Evolutionary conservation across 2,113 vertebrate genomes (phyloP).

Genomic region (Catharus bicknelli): DNA sequence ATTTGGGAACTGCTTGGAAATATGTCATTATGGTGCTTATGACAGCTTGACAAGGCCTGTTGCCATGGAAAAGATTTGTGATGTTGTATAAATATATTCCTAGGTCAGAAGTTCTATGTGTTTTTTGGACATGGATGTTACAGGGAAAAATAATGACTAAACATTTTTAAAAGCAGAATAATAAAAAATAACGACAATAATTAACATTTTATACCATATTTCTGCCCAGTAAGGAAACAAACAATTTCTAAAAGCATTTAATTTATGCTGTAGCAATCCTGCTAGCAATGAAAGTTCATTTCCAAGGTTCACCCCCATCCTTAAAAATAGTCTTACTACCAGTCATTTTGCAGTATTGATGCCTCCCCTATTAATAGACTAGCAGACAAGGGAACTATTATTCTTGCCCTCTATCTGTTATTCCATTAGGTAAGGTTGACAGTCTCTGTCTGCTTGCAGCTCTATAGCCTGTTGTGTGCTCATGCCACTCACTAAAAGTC

Average conservation of each 20-base stretch:
- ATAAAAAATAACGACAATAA: constrained; percentile 70
- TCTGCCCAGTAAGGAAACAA: constrained; percentile 17
- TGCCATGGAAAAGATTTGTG: constrained; percentile 76
- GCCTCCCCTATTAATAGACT: constrained; percentile 68
- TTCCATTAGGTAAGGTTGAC: constrained; percentile 67
- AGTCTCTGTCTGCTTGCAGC: constrained; percentile 16
- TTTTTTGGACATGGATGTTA: constrained; percentile 71
- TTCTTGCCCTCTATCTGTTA: constrained; percentile 67
- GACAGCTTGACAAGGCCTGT: constrained; percentile 75
- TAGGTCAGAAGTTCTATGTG: constrained; percentile 73
- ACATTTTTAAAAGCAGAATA: constrained; percentile 58
- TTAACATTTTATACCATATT: constrained; percentile 36
- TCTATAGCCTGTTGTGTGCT: constrained; percentile 39
- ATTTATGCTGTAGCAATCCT: constrained; percentile 18
- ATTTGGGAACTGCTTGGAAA: constrained; percentile 69
- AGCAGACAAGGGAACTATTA: constrained; percentile 70
- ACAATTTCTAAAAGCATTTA: constrained; percentile 54
- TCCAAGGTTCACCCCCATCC: constrained; percentile 14
- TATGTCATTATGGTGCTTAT: constrained; percentile 64
- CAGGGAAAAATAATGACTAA: constrained; percentile 69
- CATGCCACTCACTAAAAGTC: constrained; percentile 29
- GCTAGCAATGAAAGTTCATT: constrained; percentile 57
- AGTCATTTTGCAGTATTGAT: constrained; percentile 72
- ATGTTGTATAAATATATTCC: constrained; percentile 78
- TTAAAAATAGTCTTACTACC: constrained; percentile 69